Conservation (phyloP, 1,140 invertebrate genomes). For the Xylocopa sonorina region DNA sequence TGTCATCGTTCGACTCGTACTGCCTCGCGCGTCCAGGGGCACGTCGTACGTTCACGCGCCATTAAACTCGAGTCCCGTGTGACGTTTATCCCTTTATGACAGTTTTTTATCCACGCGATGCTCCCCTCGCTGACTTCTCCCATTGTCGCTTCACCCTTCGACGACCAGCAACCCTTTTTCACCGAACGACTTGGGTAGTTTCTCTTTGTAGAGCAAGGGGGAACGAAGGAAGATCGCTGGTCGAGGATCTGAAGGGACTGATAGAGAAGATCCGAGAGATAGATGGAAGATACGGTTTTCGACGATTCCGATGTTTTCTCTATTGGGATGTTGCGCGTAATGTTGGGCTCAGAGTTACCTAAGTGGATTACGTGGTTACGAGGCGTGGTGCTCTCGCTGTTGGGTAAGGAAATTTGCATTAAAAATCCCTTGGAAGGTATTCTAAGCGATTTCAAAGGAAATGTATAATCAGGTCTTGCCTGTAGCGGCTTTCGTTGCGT, state of each 20-base stretch:
- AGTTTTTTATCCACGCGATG: slow-evolving; percentile 36
- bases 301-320: not conserved
- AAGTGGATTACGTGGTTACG: too few relatives aligned
- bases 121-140: slow-evolving; percentile 36
- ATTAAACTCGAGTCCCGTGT: slow-evolving; percentile 77
- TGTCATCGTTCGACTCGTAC: slow-evolving; percentile 33
- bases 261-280: not conserved
- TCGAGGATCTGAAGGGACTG: too few relatives aligned
- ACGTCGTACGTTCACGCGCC: slow-evolving; percentile 76
- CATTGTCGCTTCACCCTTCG: slow-evolving; percentile 60
- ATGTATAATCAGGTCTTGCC: too few relatives aligned
- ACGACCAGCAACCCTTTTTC: slow-evolving; percentile 47
- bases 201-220: not conserved
- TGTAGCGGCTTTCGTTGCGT: too few relatives aligned
- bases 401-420: too few relatives aligned
- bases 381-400: too few relatives aligned
- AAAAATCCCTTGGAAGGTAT: too few relatives aligned
- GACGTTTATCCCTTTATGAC: slow-evolving; percentile 77
- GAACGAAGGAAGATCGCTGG: not conserved
- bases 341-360: not conserved
- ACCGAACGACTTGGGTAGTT: slow-evolving; percentile 21
- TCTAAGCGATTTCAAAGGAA: too few relatives aligned
- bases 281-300: not conserved
- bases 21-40: slow-evolving; percentile 38
- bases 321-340: not conserved